Evolutionary conservation across 1,140 invertebrate genomes (phyloP), one percentile per base, ranked within the genome.

Genomic region (Dendrolimus punctatus): DNA sequence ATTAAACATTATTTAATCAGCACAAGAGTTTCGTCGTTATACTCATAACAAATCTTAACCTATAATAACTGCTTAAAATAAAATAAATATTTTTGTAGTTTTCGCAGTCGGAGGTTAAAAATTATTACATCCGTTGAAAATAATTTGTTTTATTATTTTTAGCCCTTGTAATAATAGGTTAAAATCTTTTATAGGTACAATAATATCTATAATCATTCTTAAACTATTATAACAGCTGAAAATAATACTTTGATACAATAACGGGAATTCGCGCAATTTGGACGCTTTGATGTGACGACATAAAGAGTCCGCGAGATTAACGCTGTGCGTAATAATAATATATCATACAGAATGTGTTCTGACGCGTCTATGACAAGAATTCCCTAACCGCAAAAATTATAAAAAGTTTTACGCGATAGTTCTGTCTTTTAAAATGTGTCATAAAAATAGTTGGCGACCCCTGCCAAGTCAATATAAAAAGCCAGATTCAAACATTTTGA

Each of bases 381-480:
- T 45, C 23, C n/a, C n/a, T n/a, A 10, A 2, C 43, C n/a, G n/a
- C 43, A n/a, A 6, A 45, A 6, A 45, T 49, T 41, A 10, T 41
- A 50, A 50, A 9, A 23, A 6, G 40, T 10, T 72, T 71, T 73
- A 68, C 67, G 60, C 47, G 51, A 66, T 57, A 66, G 60, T 68
- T 68, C 64, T 71, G 58, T 62, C 64, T 68, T 68, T 23, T 64
- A 68, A 57, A 60, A 58, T 49, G 41, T 52, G 63, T 65, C 60
- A 75, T 73, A 75, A 75, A 78, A 76, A 76, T 72, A 66, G 64
- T 76, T 78, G 71, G 75, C 75, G 72, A 52, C 62, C 59, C 53
- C 9, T 45, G 48, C 39, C 36, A 8, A 0, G 23, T 53, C 23
- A 23, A 23, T 23, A 23, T 23, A 23, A 23, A 23, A 23, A 23